Percentiles rank a stretch among this genome's conserved stretches.
phyloP scores from a whole-genome alignment of 2,113 vertebrate genomes.

The Loxodonta africana region DNA sequence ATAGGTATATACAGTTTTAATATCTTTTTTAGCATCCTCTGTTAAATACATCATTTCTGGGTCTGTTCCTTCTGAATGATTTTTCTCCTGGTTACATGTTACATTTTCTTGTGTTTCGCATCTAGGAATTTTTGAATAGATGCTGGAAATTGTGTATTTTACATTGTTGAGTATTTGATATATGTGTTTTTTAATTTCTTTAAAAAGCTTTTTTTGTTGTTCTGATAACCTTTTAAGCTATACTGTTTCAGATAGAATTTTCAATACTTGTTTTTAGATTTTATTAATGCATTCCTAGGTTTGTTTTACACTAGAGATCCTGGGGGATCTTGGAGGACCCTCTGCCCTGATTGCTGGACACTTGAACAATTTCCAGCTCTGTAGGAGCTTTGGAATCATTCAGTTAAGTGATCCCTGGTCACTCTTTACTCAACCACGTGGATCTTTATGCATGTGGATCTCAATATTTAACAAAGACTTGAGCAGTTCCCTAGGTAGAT shows the following conservation, averaged over 20 bases:
- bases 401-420: not conserved
- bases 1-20: not conserved
- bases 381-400: not conserved
- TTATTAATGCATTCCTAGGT: not conserved
- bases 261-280: not conserved
- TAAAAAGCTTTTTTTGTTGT: too few species aligned
- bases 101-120: not conserved
- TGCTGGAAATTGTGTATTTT: not conserved
- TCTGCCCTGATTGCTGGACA: not conserved
- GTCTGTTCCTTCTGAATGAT: not conserved
- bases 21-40: not conserved
- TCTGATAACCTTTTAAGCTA: not conserved
- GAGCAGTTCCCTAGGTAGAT: not conserved
- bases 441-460: not conserved
- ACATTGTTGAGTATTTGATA: not conserved
- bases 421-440: not conserved
- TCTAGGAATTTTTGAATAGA: not conserved
- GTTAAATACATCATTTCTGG: not conserved
- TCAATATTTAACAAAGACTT: not conserved
- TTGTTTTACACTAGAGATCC: not conserved
- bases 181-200: not conserved
- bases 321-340: not conserved
- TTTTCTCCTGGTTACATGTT: not conserved
- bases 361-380: not conserved
- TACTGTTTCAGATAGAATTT: not conserved